Conservation (phyloP, 2,113 vertebrate genomes). For the Muscicapa adusta region DNA sequence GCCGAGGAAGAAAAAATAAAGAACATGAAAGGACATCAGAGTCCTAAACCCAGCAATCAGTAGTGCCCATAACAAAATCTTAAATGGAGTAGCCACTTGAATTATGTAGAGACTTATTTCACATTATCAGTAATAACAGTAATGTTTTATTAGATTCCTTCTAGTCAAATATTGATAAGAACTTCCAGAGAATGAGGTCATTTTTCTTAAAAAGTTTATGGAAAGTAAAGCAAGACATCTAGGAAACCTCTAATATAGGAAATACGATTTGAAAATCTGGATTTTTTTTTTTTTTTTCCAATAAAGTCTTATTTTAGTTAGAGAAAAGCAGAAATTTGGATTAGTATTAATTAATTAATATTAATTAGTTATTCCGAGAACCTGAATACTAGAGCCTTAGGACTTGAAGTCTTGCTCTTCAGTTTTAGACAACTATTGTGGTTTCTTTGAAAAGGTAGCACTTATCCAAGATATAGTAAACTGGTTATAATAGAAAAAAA, state of each 20-base stretch:
- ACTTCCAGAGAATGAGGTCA: not conserved
- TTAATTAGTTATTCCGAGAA: not conserved
- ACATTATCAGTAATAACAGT: too few relatives aligned
- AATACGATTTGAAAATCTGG: not conserved
- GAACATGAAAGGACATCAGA: not conserved
- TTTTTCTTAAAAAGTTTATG: not conserved
- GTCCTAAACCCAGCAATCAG: not conserved
- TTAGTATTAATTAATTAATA: too few relatives aligned
- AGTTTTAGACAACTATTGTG: not conserved
- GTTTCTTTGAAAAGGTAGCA: not conserved
- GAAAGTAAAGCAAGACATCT: not conserved
- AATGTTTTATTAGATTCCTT: too few relatives aligned
- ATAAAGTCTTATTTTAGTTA: not conserved
- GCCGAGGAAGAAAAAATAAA: not conserved
- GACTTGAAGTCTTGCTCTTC: not conserved
- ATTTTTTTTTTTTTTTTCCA: not conserved
- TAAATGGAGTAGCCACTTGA: not conserved
- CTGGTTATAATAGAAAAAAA: not conserved
- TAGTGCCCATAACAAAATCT: not conserved
- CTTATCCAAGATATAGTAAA: not conserved
- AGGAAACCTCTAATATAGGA: not conserved
- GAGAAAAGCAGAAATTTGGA: not conserved
- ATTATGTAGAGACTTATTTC: not conserved
- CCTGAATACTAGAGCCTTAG: not conserved
- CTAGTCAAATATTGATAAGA: not conserved